These are phyloP conservation scores for Napeogenes sylphis DNA, from an alignment of 2,888 invertebrate species.

Conservation along the genomic window DNA sequence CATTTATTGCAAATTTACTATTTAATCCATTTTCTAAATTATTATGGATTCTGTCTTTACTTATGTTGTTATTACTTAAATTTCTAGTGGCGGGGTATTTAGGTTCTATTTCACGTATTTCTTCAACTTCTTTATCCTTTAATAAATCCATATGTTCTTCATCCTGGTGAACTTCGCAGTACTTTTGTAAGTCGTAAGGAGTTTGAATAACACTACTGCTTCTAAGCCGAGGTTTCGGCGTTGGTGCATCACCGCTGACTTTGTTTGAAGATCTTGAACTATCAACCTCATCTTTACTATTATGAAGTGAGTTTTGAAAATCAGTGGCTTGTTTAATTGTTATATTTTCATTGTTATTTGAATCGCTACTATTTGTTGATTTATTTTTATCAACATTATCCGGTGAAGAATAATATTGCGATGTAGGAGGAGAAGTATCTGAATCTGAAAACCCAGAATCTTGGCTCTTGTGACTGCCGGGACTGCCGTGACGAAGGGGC, in stretches of 20 bases:
- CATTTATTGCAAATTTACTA: conserved; percentile 42
- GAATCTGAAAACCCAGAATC: conserved; percentile 90
- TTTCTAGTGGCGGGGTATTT: conserved; percentile 58
- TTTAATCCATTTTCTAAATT: conserved; percentile 39
- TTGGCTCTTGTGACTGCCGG: conserved; percentile 84
- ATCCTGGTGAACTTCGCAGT: conserved; percentile 70
- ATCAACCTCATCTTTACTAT: conserved; percentile 54
- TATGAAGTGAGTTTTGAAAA: conserved; percentile 56
- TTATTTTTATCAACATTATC: conserved; percentile 58
- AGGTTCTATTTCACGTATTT: conserved; percentile 41
- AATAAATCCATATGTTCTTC: conserved; percentile 66
- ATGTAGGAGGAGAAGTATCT: conserved; percentile 79
- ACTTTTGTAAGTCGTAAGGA: conserved; percentile 72
- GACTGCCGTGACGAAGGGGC: conserved; percentile 73
- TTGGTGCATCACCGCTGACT: conserved; percentile 45
- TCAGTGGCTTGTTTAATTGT: conserved; percentile 67
- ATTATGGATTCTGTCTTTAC: conserved; percentile 47
- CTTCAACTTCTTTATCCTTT: conserved; percentile 56
- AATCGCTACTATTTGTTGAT: conserved; percentile 65
- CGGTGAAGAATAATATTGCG: conserved; percentile 62
- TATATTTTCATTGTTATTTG: conserved; percentile 68
- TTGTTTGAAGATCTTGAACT: conserved; percentile 44
- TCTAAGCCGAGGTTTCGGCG: conserved; percentile 64
- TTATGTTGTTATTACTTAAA: conserved; percentile 48
- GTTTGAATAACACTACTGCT: conserved; percentile 74